Evolutionary conservation across 2,888 invertebrate genomes (phyloP).

Genomic region (Automeris io): DNA sequence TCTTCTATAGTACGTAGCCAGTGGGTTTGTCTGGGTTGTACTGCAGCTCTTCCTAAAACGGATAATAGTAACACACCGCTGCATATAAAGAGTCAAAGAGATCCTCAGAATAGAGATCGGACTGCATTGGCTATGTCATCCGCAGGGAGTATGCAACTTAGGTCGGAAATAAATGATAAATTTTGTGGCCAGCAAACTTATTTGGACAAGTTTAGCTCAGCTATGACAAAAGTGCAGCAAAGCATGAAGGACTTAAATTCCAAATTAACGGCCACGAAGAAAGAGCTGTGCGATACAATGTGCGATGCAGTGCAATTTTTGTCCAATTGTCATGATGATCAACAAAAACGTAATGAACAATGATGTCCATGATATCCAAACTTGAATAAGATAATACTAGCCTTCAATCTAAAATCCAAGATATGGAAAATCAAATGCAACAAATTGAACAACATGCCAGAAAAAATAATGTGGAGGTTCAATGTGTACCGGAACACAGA

Average conservation of each 20-base stretch:
- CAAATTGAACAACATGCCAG: not conserved
- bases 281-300: not conserved
- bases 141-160: too few species aligned
- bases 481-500: not conserved
- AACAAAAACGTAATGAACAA: not conserved
- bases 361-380: not conserved
- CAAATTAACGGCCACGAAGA: not conserved
- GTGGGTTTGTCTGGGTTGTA: not conserved
- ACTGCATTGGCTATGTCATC: too few species aligned
- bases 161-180: not conserved
- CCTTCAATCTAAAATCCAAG: not conserved
- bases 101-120: too few species aligned
- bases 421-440: not conserved
- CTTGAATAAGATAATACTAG: not conserved
- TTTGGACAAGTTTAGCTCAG: not conserved
- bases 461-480: not conserved
- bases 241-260: not conserved
- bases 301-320: not conserved
- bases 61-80: not conserved
- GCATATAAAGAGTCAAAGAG: too few species aligned
- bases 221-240: not conserved
- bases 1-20: not conserved
- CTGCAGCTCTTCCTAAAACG: not conserved
- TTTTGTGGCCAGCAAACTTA: not conserved
- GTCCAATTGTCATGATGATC: not conserved